Conservation (phyloP, 1,140 invertebrate species). For the Drosophila prosaltans region DNA sequence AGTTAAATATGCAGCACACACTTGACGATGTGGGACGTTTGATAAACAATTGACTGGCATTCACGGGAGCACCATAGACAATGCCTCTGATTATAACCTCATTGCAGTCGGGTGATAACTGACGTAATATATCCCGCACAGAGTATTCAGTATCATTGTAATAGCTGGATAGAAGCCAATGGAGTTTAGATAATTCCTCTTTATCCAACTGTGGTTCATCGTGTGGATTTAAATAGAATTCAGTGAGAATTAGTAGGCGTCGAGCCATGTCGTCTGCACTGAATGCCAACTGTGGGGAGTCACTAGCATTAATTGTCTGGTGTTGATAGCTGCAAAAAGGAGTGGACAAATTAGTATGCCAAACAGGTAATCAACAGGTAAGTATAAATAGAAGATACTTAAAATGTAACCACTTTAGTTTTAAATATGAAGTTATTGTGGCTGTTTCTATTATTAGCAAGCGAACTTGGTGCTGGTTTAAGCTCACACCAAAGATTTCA, state of each 20-base stretch:
- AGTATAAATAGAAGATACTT: slow-evolving; percentile 32
- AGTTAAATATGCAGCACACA: slow-evolving; percentile 80
- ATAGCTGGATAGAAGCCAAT: slow-evolving; percentile 61
- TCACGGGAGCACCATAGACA: slow-evolving; percentile 61
- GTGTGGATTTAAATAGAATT: slow-evolving; percentile 63
- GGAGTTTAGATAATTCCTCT: slow-evolving; percentile 53
- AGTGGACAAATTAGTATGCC: slow-evolving; percentile 57
- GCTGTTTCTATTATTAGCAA: slow-evolving; percentile 11
- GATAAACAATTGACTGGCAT: slow-evolving; percentile 62
- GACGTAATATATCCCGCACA: slow-evolving; percentile 63
- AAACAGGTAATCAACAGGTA: slow-evolving; percentile 16
- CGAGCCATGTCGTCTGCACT: slow-evolving; percentile 54
- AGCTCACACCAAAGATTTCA: slow-evolving; percentile 32
- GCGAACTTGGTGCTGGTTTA: slow-evolving; percentile 18
- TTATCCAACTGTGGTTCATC: slow-evolving; percentile 46
- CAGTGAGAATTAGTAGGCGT: slow-evolving; percentile 57
- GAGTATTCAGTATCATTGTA: slow-evolving; percentile 62
- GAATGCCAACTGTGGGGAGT: slow-evolving; percentile 41
- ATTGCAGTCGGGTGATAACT: slow-evolving; percentile 66
- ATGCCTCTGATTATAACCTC: slow-evolving; percentile 69
- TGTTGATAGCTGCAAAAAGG: slow-evolving; percentile 54
- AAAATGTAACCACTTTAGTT: slow-evolving; percentile 22
- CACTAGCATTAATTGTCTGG: slow-evolving; percentile 34
- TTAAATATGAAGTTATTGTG: slow-evolving; percentile 43
- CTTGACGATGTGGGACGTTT: slow-evolving; percentile 68